Base-by-base conservation (phyloP, 2,888 invertebrate genomes). In the Lamellibrachia columna region DNA sequence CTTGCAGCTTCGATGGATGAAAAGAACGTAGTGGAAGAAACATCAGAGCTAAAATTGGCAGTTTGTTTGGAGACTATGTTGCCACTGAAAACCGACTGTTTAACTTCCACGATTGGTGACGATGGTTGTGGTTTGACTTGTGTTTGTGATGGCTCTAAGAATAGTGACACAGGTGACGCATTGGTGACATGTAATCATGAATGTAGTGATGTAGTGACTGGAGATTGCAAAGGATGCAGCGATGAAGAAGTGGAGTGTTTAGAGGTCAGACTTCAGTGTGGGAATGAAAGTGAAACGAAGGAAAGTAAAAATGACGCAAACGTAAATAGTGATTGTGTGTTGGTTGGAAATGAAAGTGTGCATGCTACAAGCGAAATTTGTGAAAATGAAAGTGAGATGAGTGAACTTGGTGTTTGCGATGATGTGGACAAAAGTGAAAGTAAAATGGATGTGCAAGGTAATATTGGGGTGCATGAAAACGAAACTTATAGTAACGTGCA, bases 181-280 rank as follows among this genome's bases (percentile, higher is more conserved):
- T 75, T 75, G 75, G 75, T 11, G 75, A 75, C 75, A 75, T 7
- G n/a, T 90, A n/a, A 92, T 92, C 53, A 90, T 90, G 52, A 60
- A 75, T 55, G 28, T 93, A 40, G 28, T 92, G 90, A 93, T 90
- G 92, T 90, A 91, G 60, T 53, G n/a, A 90, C 91, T 91, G 91
- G 75, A 91, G 75, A 92, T 28, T 22, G 40, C 22, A 90, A 58
- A 60, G 92, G 90, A 58, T 90, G 11, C 90, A 90, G 92, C 52
- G 55, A 90, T 52, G 53, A 52, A 28, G 93, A 92, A 28, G 11
- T n/a, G 6, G 75, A 15, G 11, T 6, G 22, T 22, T 75, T 75
- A 75, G 75, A 75, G 75, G 75, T 2, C 3, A 22, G 75, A 22
- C 75, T 75, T 75, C 15, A 75, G 6, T 75, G 75, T 75, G 75